A percentile compares a stretch with the other conserved stretches of the same genome.
Evolutionary conservation across 2,797 vertebrate species (phyloP).

Genomic region (Enteromius anoplus): DNA sequence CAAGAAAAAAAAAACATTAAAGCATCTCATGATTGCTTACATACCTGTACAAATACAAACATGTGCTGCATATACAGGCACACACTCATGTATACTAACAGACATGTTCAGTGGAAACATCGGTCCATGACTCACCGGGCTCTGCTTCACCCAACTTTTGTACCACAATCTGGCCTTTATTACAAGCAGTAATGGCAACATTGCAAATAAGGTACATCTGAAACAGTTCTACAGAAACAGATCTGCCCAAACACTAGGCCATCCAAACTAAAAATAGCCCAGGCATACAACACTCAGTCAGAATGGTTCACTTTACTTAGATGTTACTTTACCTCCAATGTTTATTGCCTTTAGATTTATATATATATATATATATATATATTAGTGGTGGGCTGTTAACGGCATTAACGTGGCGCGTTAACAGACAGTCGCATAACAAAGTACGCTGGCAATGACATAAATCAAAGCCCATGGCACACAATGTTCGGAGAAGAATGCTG

Average conservation of each 20-base stretch:
- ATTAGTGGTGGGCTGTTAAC: no score
- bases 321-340: not conserved
- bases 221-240: conserved; percentile 73
- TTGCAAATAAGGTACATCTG: conserved; percentile 75
- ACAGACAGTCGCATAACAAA: no score
- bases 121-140: conserved; percentile 74
- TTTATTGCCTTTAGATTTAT: not conserved
- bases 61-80: not conserved
- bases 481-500: no score
- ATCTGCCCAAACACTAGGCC: conserved; percentile 60
- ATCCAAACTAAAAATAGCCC: conserved; percentile 72
- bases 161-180: conserved; percentile 81
- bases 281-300: conserved; percentile 65
- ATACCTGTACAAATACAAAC: conserved; percentile 38
- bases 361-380: no score
- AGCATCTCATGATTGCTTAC: conserved; percentile 29
- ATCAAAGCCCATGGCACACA: no score
- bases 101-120: conserved; percentile 71
- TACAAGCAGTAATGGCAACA: conserved; percentile 72
- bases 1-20: conserved; percentile 1
- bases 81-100: conserved; percentile 8
- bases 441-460: no score
- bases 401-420: no score
- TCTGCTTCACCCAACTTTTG: conserved; percentile 77
- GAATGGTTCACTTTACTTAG: conserved; percentile 51